Evolutionary conservation across 2,797 vertebrate genomes (phyloP), one percentile per base, ranked within the genome.

Genomic region (Notolabrus celidotus): DNA sequence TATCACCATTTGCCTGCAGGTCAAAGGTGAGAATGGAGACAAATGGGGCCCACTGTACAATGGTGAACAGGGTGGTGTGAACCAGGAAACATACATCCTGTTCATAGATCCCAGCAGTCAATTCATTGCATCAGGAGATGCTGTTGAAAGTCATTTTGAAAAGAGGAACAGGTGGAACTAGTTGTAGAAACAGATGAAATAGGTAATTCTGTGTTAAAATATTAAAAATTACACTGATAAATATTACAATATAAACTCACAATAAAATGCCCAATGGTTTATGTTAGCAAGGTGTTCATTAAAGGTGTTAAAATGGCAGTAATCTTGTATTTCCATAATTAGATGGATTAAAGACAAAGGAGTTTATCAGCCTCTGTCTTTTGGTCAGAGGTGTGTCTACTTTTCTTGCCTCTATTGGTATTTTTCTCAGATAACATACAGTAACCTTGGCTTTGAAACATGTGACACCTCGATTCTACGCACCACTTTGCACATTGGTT

Each of bases 21-120:
- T 93, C 90, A 94, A 92, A 94, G 91, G 91, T 93, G 86, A 93
- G 72, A 84, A 93, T 93, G 86, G 89, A 93, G 90, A 93, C 91
- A 91, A 93, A 94, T 92, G 86, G n/a, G 85, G 75, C 81, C 83
- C 75, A 85, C 77, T 86, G 83, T 81, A 85, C 86, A 90, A 84
- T 86, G 89, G 92, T 90, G 84, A 90, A 88, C 79, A 72, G 65
- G 69, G 71, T 52, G 57, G 82, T 71, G 70, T 72, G 74, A 87
- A 83, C 62, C 71, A 75, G 78, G 78, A 70, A 80, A 81, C 73
- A 73, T 70, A 59, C 75, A 71, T 88, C 77, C 69, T 49, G 49
- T 77, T 74, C 80, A 77, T 71, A 67, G 61, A 77, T 74, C 57
- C 56, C 59, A 54, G 34, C 41, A 63, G 74, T 73, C 51, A 36